Conservation (phyloP, 1,140 invertebrate species). For the Drosophila prosaltans region DNA sequence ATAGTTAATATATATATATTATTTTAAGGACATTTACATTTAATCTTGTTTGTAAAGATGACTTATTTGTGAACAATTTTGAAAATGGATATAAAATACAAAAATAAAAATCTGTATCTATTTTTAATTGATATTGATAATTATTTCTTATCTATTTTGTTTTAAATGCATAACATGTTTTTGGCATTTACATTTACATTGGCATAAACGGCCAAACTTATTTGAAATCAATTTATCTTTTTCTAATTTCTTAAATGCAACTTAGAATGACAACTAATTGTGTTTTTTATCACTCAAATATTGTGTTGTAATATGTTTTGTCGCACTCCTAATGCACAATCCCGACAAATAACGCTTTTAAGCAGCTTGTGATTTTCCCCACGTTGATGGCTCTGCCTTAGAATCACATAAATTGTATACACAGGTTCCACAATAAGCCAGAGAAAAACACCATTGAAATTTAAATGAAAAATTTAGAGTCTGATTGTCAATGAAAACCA, state of each 20-base stretch:
- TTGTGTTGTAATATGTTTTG: no score
- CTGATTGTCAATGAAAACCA: neutral
- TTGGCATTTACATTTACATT: neutral
- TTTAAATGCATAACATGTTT: no score
- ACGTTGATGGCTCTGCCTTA: neutral
- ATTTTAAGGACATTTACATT: neutral
- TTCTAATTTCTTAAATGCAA: neutral
- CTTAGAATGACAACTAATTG: neutral
- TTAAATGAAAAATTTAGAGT: neutral
- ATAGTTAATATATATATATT: neutral
- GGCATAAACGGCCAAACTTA: neutral
- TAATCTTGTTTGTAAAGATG: slow-evolving; percentile 18
- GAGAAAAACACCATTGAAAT: neutral
- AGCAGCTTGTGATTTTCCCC: neutral
- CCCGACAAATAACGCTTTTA: neutral
- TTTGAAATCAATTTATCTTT: neutral
- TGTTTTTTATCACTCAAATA: no score
- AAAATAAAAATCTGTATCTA: slow-evolving; percentile 22
- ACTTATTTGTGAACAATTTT: slow-evolving; percentile 22
- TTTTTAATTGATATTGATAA: neutral
- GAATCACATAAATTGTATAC: slow-evolving; percentile 5
- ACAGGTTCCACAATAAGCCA: neutral
- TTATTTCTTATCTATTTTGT: neutral
- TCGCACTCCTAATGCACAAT: neutral
- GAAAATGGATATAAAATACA: slow-evolving; percentile 14